Percentiles rank a stretch among this genome's conserved stretches.
Conservation (phyloP, 2,888 invertebrate species). For the Lasius platythorax region DNA sequence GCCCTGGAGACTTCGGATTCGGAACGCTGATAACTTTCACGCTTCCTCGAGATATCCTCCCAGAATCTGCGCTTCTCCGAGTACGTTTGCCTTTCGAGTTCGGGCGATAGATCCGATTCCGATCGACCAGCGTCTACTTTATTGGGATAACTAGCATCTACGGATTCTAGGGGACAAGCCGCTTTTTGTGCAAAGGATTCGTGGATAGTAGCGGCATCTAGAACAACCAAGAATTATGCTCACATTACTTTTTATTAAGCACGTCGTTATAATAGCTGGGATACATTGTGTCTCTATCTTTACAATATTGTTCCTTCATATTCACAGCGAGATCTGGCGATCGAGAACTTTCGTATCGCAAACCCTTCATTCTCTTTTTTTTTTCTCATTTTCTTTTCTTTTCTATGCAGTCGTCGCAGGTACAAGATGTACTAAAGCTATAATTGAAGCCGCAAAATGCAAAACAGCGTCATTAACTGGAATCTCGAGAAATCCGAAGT, state of each 20-base stretch:
- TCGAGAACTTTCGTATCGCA: constrained; percentile 40
- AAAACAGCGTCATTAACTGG: constrained; percentile 1
- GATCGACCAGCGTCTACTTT: constrained; percentile 75
- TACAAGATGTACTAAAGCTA: constrained; percentile 24
- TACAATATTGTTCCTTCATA: constrained; percentile 14
- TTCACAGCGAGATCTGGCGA: constrained; percentile 52
- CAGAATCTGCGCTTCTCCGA: constrained; percentile 84
- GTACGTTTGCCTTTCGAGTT: constrained; percentile 83
- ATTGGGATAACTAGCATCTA: constrained; percentile 85
- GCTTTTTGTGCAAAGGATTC: constrained; percentile 84
- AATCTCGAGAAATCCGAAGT: not conserved
- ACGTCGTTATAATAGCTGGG: constrained; percentile 53
- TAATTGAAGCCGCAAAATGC: constrained; percentile 17
- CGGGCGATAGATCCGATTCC: constrained; percentile 75
- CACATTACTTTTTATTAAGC: constrained; percentile 74
- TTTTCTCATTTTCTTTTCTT: constrained; percentile 24
- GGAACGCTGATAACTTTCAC: constrained; percentile 83
- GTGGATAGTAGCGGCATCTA: constrained; percentile 84
- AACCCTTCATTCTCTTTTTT: constrained; percentile 17
- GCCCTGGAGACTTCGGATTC: constrained; percentile 83
- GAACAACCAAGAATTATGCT: constrained; percentile 83
- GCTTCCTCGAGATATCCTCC: constrained; percentile 84
- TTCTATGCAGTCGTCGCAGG: constrained; percentile 13
- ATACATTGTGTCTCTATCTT: constrained; percentile 59
- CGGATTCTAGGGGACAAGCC: constrained; percentile 84